A percentile compares a stretch with the other conserved stretches of the same genome.
Evolutionary conservation across 2,797 vertebrate genomes (phyloP).

Genomic region (Smutsia temminckii): DNA sequence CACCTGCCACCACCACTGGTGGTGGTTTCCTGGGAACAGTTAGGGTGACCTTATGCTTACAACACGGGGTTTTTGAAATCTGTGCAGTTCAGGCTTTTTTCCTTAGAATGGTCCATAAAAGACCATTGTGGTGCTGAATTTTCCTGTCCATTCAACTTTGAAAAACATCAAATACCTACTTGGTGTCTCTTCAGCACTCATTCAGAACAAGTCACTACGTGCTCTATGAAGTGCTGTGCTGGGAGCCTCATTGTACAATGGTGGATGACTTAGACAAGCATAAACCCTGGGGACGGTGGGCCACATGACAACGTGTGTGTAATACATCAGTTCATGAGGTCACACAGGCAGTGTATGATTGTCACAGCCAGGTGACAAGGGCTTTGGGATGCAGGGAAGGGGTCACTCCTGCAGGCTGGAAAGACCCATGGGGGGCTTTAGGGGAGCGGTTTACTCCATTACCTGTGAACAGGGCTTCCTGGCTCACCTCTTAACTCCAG

Average conservation of each 20-base stretch:
- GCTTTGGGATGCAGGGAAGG: not conserved
- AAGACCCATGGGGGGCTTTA: not conserved
- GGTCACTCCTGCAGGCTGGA: not conserved
- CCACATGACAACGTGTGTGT: rapidly evolving
- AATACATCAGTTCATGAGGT: not conserved
- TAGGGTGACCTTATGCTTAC: not conserved
- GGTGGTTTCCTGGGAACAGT: not conserved
- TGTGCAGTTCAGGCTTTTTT: not conserved
- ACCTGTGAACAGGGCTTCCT: not conserved
- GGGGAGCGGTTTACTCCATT: no score
- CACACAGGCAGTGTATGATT: rapidly evolving
- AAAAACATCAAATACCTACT: not conserved
- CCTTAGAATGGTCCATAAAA: not conserved
- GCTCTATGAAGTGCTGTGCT: not conserved
- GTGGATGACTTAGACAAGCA: not conserved
- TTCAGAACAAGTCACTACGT: not conserved
- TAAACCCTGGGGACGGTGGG: not conserved
- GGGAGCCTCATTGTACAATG: not conserved
- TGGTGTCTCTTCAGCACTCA: not conserved
- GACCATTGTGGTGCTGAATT: not conserved
- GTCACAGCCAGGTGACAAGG: not conserved
- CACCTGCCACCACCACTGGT: not conserved
- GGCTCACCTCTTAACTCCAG: not conserved
- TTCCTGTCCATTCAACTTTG: not conserved
- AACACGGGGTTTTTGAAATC: not conserved